phyloP scores from a whole-genome alignment of 2,797 vertebrate species.

The Lepus oiostolus region DNA sequence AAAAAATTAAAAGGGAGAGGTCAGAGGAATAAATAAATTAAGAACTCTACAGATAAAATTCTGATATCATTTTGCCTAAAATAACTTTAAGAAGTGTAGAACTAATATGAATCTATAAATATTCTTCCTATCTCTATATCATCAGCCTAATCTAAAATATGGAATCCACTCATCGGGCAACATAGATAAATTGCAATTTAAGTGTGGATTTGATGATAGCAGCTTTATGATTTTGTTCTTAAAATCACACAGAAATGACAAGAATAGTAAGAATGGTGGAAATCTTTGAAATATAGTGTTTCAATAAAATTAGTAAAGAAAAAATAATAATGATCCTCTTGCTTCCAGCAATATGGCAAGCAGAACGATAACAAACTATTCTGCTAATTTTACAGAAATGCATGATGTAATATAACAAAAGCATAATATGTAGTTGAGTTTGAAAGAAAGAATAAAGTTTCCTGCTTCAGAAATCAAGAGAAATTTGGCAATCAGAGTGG shows the following conservation, averaged over 20 bases:
- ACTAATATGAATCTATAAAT: background rate
- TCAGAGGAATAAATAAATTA: constrained; percentile 23
- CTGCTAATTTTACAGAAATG: background rate
- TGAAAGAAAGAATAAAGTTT: background rate
- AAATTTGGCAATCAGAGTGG: background rate
- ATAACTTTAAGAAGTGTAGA: background rate
- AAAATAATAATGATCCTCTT: background rate
- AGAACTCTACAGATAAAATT: constrained; percentile 26
- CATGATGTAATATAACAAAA: background rate
- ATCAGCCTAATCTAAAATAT: background rate
- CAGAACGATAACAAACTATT: background rate
- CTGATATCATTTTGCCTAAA: constrained; percentile 35
- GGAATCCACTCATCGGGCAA: background rate
- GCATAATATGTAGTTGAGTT: background rate
- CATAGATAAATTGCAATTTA: background rate
- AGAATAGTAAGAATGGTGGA: background rate
- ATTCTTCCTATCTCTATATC: background rate
- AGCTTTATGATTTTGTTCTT: background rate
- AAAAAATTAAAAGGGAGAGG: constrained; percentile 6
- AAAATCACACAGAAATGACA: constrained; percentile 24
- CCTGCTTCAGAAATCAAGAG: background rate
- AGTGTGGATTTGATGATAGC: background rate
- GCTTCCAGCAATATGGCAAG: background rate
- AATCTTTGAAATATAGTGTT: background rate
- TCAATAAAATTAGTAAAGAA: background rate